Base-by-base conservation (phyloP, 2,797 vertebrate species). In the Amniataba percoides region DNA sequence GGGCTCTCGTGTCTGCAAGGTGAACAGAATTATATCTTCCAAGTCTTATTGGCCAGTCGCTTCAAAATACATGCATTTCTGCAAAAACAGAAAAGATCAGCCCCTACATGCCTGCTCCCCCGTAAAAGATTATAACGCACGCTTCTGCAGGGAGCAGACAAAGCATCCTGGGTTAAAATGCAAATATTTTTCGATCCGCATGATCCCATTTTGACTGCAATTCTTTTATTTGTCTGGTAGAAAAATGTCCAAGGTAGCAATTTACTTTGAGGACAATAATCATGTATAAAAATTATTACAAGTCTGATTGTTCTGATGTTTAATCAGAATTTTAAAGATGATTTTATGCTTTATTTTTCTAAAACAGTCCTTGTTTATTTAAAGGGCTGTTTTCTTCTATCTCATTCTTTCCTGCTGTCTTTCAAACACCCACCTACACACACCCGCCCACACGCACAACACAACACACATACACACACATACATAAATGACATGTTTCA, bases 221-320 rank as follows among this genome's bases (percentile, higher is more conserved):
- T 57, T 14, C 36, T 34, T 66, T 61, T 61, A 57, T 75, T n/a
- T 39, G 21, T 56, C n/a, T 74, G 52, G 12, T 31, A 51, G n/a
- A 60, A 60, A 78, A 76, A 74, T 72, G 18, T 14, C 48, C 27
- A 12, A 59, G 61, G 59, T 62, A 31, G 43, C 81, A 46, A 81
- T 84, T 86, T 86, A 63, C 60, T 71, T 70, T 0, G 27, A 82
- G 81, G 62, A 75, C 53, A 77, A 45, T 27, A 21, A 59, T 78
- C 48, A 79, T 62, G 67, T 46, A 19, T 52, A 49, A 15, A 51
- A 60, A 78, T 78, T 25, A 65, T 73, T 68, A 51, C 8, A 36
- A 56, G 21, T 61, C 16, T 65, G 16, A 64, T 83, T 78, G 43
- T 58, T 70, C 3, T 48, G 49, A 52, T 60, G 12, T 36, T 74